A percentile compares a stretch with the other conserved stretches of the same genome.
Conservation (phyloP, 2,113 vertebrate species). For the Anser brachyrhynchus region DNA sequence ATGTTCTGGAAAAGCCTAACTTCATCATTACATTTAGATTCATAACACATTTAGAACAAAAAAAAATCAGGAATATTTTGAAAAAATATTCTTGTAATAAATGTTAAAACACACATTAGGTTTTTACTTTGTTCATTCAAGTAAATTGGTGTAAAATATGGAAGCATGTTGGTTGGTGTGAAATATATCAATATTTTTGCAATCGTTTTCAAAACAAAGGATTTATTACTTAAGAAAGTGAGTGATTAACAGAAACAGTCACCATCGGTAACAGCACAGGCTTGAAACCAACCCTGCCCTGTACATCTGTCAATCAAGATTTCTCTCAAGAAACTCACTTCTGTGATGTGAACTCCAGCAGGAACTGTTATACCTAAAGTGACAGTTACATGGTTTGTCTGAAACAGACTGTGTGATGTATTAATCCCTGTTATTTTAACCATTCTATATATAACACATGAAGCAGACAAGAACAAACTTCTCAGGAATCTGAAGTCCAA, state of each 20-base stretch:
- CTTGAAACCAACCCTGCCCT: background rate
- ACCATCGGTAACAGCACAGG: background rate
- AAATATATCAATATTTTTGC: background rate
- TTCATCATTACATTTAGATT: background rate
- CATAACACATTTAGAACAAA: background rate
- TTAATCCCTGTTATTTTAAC: background rate
- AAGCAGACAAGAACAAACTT: background rate
- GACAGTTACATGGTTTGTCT: background rate
- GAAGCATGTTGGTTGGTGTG: background rate
- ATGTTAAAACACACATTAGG: slow-evolving; percentile 8
- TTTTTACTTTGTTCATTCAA: slow-evolving; percentile 17
- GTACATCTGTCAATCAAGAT: background rate
- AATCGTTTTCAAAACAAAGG: background rate
- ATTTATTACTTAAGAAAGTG: background rate
- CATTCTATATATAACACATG: background rate
- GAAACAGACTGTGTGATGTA: background rate
- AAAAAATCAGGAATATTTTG: background rate
- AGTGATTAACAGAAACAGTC: background rate
- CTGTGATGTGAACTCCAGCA: background rate
- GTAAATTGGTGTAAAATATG: background rate
- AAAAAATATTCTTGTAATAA: background rate
- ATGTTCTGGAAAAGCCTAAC: background rate
- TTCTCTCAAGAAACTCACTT: background rate
- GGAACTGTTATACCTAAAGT: background rate
- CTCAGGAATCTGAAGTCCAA: background rate